Conservation (phyloP, 2,113 vertebrate genomes). For the Hirundichthys speculiger region DNA sequence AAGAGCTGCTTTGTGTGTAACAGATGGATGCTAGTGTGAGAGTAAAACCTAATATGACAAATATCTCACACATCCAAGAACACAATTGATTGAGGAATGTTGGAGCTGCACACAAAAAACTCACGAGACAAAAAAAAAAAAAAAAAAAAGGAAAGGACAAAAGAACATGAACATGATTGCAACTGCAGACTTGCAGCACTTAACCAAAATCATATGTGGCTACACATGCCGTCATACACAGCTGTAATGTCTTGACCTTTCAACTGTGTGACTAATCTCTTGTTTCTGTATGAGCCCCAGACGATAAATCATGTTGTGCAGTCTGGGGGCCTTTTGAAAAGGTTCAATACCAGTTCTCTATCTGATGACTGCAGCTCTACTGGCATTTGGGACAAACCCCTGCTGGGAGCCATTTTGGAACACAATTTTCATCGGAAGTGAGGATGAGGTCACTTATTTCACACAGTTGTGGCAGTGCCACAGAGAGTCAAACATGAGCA, state of each 20-base stretch:
- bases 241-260: conserved; percentile 80
- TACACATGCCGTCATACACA: conserved; percentile 75
- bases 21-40: conserved; percentile 49
- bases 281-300: conserved; percentile 70
- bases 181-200: conserved; percentile 30
- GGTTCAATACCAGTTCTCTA: conserved; percentile 64
- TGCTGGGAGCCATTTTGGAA: conserved; percentile 64
- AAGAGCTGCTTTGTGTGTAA: conserved; percentile 50
- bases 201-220: conserved; percentile 75
- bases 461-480: conserved; percentile 35
- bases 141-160: conserved; percentile 48
- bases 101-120: conserved; percentile 21
- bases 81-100: conserved; percentile 33
- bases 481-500: conserved; percentile 27
- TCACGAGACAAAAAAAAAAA: conserved; percentile 20
- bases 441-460: conserved; percentile 70
- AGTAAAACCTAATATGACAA: conserved; percentile 38
- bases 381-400: conserved; percentile 35
- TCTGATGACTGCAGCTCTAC: conserved; percentile 41
- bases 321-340: conserved; percentile 59
- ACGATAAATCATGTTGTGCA: conserved; percentile 75
- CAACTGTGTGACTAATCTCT: conserved; percentile 80
- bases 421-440: conserved; percentile 55
- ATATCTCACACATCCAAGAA: conserved; percentile 38
- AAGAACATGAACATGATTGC: conserved; percentile 47